These are phyloP conservation scores for Nemapogon koenigi DNA, from an alignment of 2,888 invertebrate genomes.

Conservation along the genomic window DNA sequence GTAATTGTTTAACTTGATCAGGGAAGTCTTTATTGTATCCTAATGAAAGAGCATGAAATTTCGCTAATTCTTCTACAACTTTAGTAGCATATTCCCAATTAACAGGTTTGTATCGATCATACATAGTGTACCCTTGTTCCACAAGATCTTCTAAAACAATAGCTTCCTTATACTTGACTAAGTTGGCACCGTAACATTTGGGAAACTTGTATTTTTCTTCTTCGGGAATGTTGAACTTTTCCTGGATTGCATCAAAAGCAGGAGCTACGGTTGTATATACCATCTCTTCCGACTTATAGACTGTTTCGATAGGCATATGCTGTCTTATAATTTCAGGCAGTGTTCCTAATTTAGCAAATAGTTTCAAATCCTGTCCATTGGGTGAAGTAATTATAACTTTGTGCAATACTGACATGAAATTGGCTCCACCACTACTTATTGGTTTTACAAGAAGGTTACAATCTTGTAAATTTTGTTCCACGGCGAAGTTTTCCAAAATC, in stretches of 20 bases:
- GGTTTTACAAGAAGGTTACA: slow-evolving; percentile 22
- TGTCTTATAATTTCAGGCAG: slow-evolving; percentile 26
- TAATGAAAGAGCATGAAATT: slow-evolving; percentile 41
- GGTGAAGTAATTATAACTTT: slow-evolving; percentile 21
- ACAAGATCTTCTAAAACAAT: slow-evolving; percentile 36
- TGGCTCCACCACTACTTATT: slow-evolving; percentile 28
- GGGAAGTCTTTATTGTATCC: slow-evolving; percentile 17
- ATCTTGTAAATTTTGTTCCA: slow-evolving; percentile 21
- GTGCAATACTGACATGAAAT: slow-evolving; percentile 30
- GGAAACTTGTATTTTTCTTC: slow-evolving; percentile 13
- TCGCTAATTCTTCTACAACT: slow-evolving; percentile 31
- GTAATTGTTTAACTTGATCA: neutral
- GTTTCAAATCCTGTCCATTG: slow-evolving; percentile 17
- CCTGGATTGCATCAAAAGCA: slow-evolving; percentile 11
- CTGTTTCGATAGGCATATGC: slow-evolving; percentile 16
- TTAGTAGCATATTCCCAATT: slow-evolving; percentile 34
- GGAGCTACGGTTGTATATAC: slow-evolving; percentile 8
- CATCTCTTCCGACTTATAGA: slow-evolving; percentile 7
- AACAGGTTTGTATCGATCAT: slow-evolving; percentile 29
- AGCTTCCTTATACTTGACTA: slow-evolving; percentile 25
- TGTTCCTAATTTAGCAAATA: slow-evolving; percentile 34
- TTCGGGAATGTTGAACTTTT: slow-evolving; percentile 11
- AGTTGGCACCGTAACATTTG: slow-evolving; percentile 20
- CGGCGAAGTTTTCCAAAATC: slow-evolving; percentile 21
- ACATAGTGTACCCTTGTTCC: slow-evolving; percentile 26